Evolutionary conservation across 2,888 invertebrate species (phyloP).

Genomic region (Diloba caeruleocephala): DNA sequence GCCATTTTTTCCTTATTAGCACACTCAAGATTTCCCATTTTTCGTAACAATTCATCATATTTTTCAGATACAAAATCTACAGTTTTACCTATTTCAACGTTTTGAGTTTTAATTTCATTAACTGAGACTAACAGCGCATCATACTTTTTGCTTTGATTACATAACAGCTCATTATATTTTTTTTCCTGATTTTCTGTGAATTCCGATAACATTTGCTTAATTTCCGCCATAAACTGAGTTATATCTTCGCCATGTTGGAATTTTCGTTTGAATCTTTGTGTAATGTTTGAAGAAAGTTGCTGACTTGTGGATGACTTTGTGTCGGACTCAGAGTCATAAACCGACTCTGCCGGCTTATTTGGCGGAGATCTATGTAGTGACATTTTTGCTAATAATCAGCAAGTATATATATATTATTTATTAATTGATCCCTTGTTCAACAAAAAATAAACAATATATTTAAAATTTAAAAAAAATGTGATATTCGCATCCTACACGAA

Average conservation of each 20-base stretch:
- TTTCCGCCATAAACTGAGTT: not conserved
- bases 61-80: not conserved
- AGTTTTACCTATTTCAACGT: not conserved
- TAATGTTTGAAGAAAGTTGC: not conserved
- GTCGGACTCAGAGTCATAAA: not conserved
- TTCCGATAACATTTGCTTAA: not conserved
- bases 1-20: not conserved
- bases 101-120: not conserved
- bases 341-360: not conserved
- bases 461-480: too few relatives aligned
- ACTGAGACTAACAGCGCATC: not conserved
- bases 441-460: too few relatives aligned
- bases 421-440: too few relatives aligned
- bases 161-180: not conserved
- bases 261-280: conserved; percentile 1
- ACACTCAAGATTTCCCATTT: not conserved
- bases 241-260: not conserved
- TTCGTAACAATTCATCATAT: not conserved
- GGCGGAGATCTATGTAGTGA: not conserved
- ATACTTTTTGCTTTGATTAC: conserved; percentile 1
- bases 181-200: conserved; percentile 1
- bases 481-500: too few relatives aligned
- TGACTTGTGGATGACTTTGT: not conserved
- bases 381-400: too few relatives aligned
- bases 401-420: too few relatives aligned